Base-by-base conservation (phyloP, 2,888 invertebrate genomes). In the Euzophera pinguis region DNA sequence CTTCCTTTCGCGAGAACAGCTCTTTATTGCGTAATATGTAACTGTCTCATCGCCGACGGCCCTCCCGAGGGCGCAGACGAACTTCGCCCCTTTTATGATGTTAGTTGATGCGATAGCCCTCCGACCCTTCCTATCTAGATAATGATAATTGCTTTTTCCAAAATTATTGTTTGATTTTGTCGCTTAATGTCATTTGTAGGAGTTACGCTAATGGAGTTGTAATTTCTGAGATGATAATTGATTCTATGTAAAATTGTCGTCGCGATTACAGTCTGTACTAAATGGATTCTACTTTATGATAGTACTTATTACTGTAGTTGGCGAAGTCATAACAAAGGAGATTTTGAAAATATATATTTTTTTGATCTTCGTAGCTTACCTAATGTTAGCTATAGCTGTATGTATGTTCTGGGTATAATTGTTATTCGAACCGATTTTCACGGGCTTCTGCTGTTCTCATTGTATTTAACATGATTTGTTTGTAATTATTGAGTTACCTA, bases 1-100 rank as follows among this genome's bases (percentile, higher is more conserved):
- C 89, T 89, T 90, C 89, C 90, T 89, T 89, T 85, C 84, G 86
- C 90, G 90, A 90, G 89, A 89, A 90, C 90, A 89, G 90, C 85
- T 88, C 87, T 88, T 89, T 89, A 90, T 90, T 85, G 88, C 88
- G 84, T 86, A 89, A 89, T 89, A 88, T 86, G 89, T 89, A 87
- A 86, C 86, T 87, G 88, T 89, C 88, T 87, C 82, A 65, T 77
- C 78, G 84, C 75, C 83, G 84, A 84, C 83, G 84, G 83, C 77
- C 65, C 82, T 84, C 86, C 84, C 84, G 80, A 77, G 84, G 85
- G 86, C 78, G 73, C 75, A 78, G 76, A 78, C 81, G 72, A 83
- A 84, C 80, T 84, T 84, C 78, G 81, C 84, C 88, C 86, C 84
- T 79, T 86, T 84, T 86, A 88, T 87, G 86, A 89, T 82, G 89